phyloP scores from a whole-genome alignment of 2,797 vertebrate genomes.

The Anas bernieri region DNA sequence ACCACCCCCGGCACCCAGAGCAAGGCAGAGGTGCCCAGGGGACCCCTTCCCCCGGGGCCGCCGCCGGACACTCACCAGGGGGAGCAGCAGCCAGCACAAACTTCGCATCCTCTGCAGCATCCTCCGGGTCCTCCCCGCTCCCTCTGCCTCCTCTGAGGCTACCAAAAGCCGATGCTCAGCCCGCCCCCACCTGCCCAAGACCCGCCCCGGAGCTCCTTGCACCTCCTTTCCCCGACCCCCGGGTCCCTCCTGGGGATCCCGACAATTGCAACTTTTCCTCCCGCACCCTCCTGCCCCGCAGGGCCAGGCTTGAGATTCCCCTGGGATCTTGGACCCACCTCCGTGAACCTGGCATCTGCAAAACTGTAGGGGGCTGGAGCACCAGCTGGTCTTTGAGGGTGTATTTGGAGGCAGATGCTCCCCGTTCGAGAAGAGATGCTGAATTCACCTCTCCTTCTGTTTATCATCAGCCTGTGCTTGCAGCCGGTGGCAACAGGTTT shows the following conservation, averaged over 20 bases:
- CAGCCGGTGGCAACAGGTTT: background rate
- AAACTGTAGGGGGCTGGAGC: fast-evolving
- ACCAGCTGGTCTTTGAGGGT: fast-evolving
- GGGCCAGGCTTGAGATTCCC: background rate
- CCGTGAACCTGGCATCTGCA: fast-evolving
- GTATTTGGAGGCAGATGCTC: background rate
- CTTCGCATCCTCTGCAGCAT: slow-evolving; percentile 46
- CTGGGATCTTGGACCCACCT: fast-evolving
- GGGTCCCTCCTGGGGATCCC: background rate
- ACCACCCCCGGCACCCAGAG: no score
- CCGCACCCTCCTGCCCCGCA: fast-evolving
- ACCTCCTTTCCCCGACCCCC: background rate
- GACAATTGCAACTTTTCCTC: background rate
- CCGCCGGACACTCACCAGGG: slow-evolving; percentile 51
- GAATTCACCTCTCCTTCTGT: fast-evolving
- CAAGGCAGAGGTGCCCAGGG: no score
- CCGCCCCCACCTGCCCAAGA: slow-evolving; percentile 40
- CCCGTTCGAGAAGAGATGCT: background rate
- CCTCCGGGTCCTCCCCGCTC: background rate
- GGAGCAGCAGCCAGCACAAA: slow-evolving; percentile 51
- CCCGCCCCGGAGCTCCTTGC: slow-evolving; percentile 30
- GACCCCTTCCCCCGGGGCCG: background rate
- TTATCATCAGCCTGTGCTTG: fast-evolving
- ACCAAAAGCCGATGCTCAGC: slow-evolving; percentile 10
- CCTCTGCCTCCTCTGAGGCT: background rate